Conservation (phyloP, 1,140 invertebrate species). For the Halesus radiatus region DNA sequence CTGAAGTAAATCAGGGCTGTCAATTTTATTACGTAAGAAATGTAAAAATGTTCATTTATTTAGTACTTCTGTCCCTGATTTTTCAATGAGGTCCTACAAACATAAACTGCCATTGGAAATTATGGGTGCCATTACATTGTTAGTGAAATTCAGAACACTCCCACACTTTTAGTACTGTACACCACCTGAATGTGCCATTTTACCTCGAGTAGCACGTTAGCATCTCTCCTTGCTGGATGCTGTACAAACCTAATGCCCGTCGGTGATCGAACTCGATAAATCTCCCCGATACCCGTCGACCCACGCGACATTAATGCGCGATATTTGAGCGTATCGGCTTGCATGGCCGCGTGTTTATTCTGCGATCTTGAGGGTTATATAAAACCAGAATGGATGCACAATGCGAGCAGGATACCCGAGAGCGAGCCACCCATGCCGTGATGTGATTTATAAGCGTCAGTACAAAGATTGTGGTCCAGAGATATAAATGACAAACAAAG, state of each 20-base stretch:
- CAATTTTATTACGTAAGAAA: too few species aligned
- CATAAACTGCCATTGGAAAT: too few species aligned
- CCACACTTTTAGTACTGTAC: neutral
- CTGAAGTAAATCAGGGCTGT: too few species aligned
- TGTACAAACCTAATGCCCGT: conserved; percentile 10
- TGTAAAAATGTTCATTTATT: too few species aligned
- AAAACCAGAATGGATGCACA: conserved; percentile 25
- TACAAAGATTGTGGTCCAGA: neutral
- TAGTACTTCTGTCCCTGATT: too few species aligned
- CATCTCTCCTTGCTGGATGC: neutral
- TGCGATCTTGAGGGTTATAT: conserved; percentile 27
- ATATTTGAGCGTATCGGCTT: conserved; percentile 28
- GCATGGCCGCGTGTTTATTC: conserved; percentile 11
- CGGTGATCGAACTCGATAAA: conserved; percentile 32
- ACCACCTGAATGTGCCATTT: conserved; percentile 6
- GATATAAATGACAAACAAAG: conserved; percentile 14
- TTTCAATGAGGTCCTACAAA: too few species aligned
- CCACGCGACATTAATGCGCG: conserved; percentile 21
- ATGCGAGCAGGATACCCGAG: neutral
- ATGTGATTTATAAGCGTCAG: conserved; percentile 15
- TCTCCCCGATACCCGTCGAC: conserved; percentile 10
- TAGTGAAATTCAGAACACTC: neutral
- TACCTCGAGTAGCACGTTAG: neutral
- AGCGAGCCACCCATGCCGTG: conserved; percentile 18
- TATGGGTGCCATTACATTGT: neutral